Conservation (phyloP, 23 tunicate genomes). For the Ascidia mentula region DNA sequence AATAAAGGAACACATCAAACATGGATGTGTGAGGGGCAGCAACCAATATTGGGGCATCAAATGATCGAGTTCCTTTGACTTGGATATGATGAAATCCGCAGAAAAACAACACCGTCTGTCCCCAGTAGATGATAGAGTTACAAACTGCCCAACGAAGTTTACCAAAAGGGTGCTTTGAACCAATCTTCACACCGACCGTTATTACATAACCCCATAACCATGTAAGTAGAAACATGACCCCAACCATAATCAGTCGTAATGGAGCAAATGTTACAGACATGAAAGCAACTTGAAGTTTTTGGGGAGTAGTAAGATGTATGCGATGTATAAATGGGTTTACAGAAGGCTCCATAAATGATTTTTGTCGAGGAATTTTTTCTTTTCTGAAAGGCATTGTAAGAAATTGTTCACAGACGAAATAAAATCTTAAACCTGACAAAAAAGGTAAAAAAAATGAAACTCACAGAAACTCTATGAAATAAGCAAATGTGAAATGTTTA, state of each 20-base stretch:
- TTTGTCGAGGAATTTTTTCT: constrained; percentile 9
- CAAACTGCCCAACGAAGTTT: constrained; percentile 24
- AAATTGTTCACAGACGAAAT: no score
- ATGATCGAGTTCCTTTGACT: constrained; percentile 42
- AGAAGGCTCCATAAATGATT: constrained; percentile 34
- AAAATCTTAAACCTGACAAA: no score
- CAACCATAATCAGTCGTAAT: constrained; percentile 38
- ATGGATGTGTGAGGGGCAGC: constrained; percentile 70
- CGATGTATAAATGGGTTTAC: constrained; percentile 71
- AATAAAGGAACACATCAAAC: constrained; percentile 44
- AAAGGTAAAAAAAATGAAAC: no score
- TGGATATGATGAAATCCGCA: constrained; percentile 33
- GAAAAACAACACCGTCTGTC: constrained; percentile 30
- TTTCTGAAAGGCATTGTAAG: no score
- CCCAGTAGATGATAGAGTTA: constrained; percentile 22
- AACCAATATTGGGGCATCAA: constrained; percentile 73
- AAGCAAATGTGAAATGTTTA: no score
- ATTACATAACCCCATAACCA: constrained; percentile 41
- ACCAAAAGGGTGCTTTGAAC: constrained; percentile 30
- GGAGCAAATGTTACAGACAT: constrained; percentile 80
- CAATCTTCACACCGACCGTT: constrained; percentile 36
- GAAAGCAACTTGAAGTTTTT: constrained; percentile 57
- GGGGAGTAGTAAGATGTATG: constrained; percentile 21
- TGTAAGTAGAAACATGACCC: constrained; percentile 10
- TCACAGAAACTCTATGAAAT: no score